A percentile compares a stretch with the other conserved stretches of the same genome.
These are phyloP conservation scores for Beris chalybata DNA, from an alignment of 2,888 invertebrate genomes.

Conservation along the genomic window DNA sequence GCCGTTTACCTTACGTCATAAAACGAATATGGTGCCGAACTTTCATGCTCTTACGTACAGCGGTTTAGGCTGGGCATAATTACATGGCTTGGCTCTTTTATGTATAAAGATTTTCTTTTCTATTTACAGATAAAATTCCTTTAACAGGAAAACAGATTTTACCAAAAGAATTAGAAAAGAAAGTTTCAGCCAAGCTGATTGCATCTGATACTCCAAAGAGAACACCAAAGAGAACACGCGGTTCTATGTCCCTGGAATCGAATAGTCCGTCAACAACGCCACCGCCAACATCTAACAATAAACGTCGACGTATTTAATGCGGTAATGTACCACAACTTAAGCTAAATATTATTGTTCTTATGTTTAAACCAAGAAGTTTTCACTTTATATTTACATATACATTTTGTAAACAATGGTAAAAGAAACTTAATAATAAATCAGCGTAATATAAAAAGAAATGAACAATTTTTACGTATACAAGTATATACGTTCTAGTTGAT, in stretches of 20 bases:
- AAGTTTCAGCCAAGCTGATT: constrained; percentile 46
- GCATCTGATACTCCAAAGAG: constrained; percentile 50
- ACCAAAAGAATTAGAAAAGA: constrained; percentile 52
- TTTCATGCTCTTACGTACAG: no score
- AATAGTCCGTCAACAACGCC: constrained; percentile 56
- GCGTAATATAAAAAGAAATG: no score
- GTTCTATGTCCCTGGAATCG: constrained; percentile 56
- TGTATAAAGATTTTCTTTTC: background rate
- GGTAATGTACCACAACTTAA: constrained; percentile 1
- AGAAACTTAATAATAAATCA: no score
- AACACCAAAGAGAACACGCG: constrained; percentile 54
- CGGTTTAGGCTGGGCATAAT: no score
- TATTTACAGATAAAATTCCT: constrained; percentile 43
- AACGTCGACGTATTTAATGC: constrained; percentile 53
- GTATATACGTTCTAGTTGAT: no score
- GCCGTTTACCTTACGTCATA: no score
- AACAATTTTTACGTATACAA: no score
- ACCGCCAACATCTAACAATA: constrained; percentile 51
- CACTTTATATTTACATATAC: no score
- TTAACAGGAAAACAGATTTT: constrained; percentile 37
- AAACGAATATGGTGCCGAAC: no score
- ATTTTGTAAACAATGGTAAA: no score
- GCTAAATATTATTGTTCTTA: background rate
- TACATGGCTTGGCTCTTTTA: no score
- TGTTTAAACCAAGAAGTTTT: background rate